These are phyloP conservation scores for Tetragonisca angustula DNA, from an alignment of 2,888 invertebrate species.

Conservation along the genomic window DNA sequence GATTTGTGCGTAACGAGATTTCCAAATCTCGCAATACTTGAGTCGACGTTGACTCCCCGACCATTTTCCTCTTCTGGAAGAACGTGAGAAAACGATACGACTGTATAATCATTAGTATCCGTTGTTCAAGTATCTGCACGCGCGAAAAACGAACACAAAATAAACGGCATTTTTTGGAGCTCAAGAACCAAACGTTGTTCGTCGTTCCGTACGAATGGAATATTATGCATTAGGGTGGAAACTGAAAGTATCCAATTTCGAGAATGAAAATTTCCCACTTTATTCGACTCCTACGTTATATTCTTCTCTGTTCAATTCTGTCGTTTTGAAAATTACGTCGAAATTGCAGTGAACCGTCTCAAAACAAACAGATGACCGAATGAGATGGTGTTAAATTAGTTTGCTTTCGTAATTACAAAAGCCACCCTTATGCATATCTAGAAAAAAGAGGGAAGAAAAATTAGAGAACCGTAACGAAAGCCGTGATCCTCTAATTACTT, in stretches of 20 bases:
- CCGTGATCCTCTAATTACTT: not conserved
- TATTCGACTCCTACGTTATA: not conserved
- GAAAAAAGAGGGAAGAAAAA: not conserved
- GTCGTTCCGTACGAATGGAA: not conserved
- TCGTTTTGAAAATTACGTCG: not conserved
- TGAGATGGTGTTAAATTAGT: not conserved
- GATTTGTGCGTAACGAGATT: conserved; percentile 99
- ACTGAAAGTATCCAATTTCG: too few species aligned
- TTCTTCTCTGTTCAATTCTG: not conserved
- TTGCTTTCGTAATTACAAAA: not conserved
- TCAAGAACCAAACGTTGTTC: conserved; percentile 7
- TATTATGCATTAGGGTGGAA: too few species aligned
- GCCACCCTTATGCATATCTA: not conserved
- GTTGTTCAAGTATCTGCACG: conserved; percentile 49
- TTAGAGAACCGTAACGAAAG: not conserved
- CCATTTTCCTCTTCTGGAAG: conserved; percentile 97
- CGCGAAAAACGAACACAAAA: conserved; percentile 50
- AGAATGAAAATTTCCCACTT: not conserved
- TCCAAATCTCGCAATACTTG: conserved; percentile 99
- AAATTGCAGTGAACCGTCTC: not conserved
- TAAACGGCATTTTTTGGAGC: conserved; percentile 32
- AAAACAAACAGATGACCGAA: not conserved
- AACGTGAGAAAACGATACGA: conserved; percentile 85
- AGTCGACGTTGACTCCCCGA: conserved; percentile 98
- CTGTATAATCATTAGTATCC: conserved; percentile 80